phyloP scores from a whole-genome alignment of 2,888 invertebrate species.

The Asteroscopus sphinx region DNA sequence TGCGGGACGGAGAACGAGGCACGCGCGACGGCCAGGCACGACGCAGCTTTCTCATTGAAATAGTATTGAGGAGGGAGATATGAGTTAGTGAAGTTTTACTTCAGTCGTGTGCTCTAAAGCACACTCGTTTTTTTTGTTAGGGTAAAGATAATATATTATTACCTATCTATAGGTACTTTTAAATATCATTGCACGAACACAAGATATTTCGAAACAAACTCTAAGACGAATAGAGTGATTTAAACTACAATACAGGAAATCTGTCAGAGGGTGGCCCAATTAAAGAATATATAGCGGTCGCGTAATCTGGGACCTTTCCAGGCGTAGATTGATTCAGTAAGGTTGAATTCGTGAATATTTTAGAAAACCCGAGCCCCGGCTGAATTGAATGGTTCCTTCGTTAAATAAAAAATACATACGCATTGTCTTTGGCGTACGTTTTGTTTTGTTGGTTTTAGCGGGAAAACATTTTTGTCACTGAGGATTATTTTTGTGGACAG shows the following conservation, averaged over 20 bases:
- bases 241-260: constrained; percentile 51
- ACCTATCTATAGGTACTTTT: no score
- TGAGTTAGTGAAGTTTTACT: no score
- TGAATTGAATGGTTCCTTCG: constrained; percentile 65
- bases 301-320: constrained; percentile 68
- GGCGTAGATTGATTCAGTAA: constrained; percentile 75
- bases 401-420: constrained; percentile 72
- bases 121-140: no score
- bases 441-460: constrained; percentile 46
- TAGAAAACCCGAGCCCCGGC: constrained; percentile 61
- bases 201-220: constrained; percentile 1
- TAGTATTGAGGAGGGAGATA: no score
- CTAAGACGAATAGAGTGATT: constrained; percentile 15
- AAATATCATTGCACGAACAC: no score
- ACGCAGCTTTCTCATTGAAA: no score
- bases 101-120: no score
- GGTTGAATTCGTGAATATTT: constrained; percentile 75
- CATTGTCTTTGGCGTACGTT: constrained; percentile 60
- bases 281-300: constrained; percentile 73
- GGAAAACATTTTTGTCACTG: constrained; percentile 45
- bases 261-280: constrained; percentile 59
- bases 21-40: no score
- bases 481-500: constrained; percentile 21
- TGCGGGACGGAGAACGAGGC: no score
- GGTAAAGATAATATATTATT: no score